A percentile compares a stretch with the other conserved stretches of the same genome.
These are phyloP conservation scores for Molossus alvarezi DNA, from an alignment of 2,797 vertebrate species.

Conservation along the genomic window DNA sequence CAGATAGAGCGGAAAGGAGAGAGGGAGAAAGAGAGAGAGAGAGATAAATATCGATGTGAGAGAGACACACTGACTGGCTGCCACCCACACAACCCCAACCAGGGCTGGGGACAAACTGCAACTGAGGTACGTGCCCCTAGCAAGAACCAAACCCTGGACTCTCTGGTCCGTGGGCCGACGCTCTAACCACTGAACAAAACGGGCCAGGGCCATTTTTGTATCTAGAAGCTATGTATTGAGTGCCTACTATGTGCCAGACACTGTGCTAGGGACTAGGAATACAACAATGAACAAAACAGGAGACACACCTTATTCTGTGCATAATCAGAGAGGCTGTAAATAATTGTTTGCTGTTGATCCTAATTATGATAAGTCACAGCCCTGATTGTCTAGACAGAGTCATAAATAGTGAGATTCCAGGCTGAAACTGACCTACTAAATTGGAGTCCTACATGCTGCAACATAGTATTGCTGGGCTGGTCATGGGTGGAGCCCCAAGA, in stretches of 20 bases:
- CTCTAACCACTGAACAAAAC: no score
- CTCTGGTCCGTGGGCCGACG: no score
- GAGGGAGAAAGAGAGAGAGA: no score
- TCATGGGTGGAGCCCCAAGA: neutral
- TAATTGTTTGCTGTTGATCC: neutral
- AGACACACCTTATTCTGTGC: neutral
- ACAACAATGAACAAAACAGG: neutral
- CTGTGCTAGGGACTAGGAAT: neutral
- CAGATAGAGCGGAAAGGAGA: no score
- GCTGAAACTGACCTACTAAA: slow-evolving; percentile 73
- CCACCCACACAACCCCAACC: no score
- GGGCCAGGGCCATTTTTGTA: neutral
- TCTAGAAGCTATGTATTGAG: slow-evolving; percentile 7
- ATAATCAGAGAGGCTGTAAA: neutral
- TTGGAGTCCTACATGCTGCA: neutral
- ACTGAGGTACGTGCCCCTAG: no score
- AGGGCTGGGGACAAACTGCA: no score
- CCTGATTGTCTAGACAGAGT: slow-evolving; percentile 46
- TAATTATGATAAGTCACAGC: neutral
- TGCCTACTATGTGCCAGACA: neutral
- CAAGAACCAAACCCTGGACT: no score
- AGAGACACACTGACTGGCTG: no score
- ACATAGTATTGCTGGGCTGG: slow-evolving; percentile 1
- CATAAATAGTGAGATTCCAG: neutral
- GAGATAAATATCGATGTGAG: no score